Conservation (phyloP, 2,113 vertebrate species). For the Vireo altiloquus region DNA sequence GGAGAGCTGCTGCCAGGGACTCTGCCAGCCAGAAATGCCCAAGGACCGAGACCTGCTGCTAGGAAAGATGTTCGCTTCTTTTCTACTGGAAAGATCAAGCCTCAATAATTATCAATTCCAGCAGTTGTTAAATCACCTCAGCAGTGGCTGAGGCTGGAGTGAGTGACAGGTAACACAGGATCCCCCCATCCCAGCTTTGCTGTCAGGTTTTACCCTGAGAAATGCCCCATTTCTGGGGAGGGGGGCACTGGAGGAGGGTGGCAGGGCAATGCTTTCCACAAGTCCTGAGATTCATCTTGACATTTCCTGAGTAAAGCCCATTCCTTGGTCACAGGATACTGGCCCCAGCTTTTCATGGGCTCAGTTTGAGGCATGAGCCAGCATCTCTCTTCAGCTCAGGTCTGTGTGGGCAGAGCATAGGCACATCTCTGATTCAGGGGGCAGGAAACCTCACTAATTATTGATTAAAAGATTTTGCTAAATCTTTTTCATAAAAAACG, state of each 20-base stretch:
- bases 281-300: neutral
- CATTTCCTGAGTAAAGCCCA: neutral
- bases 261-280: neutral
- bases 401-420: neutral
- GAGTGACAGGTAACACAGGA: neutral
- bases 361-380: accelerated
- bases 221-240: neutral
- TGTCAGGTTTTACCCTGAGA: neutral
- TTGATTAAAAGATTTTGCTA: constrained; percentile 11
- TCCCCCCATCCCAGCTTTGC: accelerated
- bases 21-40: neutral
- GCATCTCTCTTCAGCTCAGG: accelerated
- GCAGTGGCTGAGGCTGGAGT: neutral
- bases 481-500: neutral
- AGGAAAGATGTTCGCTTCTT: neutral
- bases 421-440: accelerated
- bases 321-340: neutral
- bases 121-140: neutral
- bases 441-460: neutral
- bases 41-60: neutral
- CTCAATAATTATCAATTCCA: neutral
- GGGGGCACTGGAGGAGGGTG: accelerated
- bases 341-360: accelerated
- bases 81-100: neutral
- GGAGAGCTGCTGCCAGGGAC: neutral